Evolutionary conservation across 2,888 invertebrate species (phyloP), one percentile per base, ranked within the genome.

Genomic region (Rotaria macrura): DNA sequence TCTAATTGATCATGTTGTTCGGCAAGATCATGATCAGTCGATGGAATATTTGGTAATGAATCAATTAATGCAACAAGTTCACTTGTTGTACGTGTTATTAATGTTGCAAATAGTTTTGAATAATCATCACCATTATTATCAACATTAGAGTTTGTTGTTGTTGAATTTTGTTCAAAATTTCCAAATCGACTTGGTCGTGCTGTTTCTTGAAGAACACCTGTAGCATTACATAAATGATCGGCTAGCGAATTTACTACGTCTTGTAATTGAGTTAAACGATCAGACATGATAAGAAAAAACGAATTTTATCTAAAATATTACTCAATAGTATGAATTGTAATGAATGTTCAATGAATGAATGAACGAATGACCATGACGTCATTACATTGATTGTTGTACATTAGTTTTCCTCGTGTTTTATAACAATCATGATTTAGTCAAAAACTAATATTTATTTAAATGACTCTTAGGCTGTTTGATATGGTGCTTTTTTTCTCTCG

Each of bases 151-250:
- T 84, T 79, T 14, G 79, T 55, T 29, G 65, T 72, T 7, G 55
- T 57, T 1, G 72, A 55, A 52, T 86, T 84, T 52, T 79, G 55
- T 34, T 84, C 86, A 47, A 74, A 65, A 55, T 84, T 54, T 29
- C 84, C 54, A 86, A 34, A 84, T 20, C 84, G 84, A 84, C 86
- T 86, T 3, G 86, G 86, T 25, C 84, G 84, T n/a, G 86, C 84
- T 54, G 57, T 47, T 47, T 86, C 57, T 74, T 86, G 86, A 17
- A 86, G 84, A 54, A 86, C 74, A 55, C 86, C 86, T 34, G 86
- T 86, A 47, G 86, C 86, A 86, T 86, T 84, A 83, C 86, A 86
- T 49, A 86, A 86, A n/a, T 84, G 79, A 47, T 84, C 74, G 20
- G 86, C 86, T 57, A 86, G 43, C 17, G 72, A n/a, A 84, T 86